Evolutionary conservation across 35 echinoderm and acorn worm genomes (phyloP).

Genomic region (Hemicentrotus pulcherrimus): DNA sequence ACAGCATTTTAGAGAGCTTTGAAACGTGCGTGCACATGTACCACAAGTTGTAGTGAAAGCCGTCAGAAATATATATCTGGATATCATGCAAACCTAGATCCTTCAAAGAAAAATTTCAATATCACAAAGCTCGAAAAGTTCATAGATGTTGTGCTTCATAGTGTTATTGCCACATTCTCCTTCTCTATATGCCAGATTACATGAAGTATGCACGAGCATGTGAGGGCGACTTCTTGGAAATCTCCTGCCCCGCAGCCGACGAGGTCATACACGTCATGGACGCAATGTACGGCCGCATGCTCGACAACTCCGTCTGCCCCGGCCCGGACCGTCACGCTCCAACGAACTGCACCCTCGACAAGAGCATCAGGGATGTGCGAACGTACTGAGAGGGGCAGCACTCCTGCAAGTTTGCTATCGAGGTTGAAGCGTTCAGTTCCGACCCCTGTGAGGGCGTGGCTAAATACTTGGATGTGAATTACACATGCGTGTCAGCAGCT

Average conservation of each 20-base stretch:
- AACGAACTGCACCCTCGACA: slow-evolving; percentile 71
- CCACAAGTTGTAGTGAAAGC: no score
- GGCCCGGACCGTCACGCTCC: slow-evolving; percentile 27
- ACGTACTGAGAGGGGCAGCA: slow-evolving; percentile 81
- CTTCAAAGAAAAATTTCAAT: no score
- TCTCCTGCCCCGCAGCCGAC: slow-evolving; percentile 53
- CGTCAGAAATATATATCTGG: no score
- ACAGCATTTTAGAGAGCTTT: no score
- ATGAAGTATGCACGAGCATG: slow-evolving; percentile 70
- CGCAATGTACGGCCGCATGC: slow-evolving; percentile 79
- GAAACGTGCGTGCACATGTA: no score
- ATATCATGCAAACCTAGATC: no score
- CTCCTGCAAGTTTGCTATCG: slow-evolving; percentile 74
- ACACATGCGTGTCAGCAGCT: slow-evolving; percentile 72
- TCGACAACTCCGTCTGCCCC: slow-evolving; percentile 75
- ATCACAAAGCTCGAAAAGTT: background rate
- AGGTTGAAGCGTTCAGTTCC: slow-evolving; percentile 55
- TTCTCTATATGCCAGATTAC: slow-evolving; percentile 42
- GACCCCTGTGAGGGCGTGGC: slow-evolving; percentile 76
- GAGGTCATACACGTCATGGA: slow-evolving; percentile 66
- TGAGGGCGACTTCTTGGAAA: slow-evolving; percentile 79
- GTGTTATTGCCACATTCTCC: background rate
- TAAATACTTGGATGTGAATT: slow-evolving; percentile 87
- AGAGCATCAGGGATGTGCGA: slow-evolving; percentile 55
- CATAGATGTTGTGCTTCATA: background rate